Evolutionary conservation across 2,888 invertebrate species (phyloP).

Genomic region (Scaptomyza tumidula): DNA sequence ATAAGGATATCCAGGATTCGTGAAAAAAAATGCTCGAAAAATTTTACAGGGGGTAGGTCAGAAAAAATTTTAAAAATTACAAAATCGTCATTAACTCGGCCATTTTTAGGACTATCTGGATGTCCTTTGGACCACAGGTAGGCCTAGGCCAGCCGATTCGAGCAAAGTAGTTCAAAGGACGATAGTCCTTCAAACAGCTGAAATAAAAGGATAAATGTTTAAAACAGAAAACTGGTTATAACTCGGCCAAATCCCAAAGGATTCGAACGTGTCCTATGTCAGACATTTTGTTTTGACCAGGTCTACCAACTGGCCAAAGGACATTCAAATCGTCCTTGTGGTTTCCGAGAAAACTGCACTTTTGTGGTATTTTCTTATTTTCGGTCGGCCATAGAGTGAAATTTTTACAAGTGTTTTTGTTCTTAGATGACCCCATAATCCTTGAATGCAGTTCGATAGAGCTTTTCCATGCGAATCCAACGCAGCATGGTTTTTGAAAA

Average conservation of each 20-base stretch:
- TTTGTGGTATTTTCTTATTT: neutral
- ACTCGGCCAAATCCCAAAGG: neutral
- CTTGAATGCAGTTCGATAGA: neutral
- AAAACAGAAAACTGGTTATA: neutral
- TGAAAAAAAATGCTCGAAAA: neutral
- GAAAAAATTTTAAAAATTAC: neutral
- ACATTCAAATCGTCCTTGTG: neutral
- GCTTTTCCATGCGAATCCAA: neutral
- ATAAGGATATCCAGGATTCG: neutral
- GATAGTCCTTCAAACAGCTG: neutral
- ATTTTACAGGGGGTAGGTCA: neutral
- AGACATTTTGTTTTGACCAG: neutral
- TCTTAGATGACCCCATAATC: neutral
- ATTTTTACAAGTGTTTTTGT: neutral
- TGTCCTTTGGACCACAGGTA: neutral
- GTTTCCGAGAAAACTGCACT: neutral
- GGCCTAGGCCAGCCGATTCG: no score
- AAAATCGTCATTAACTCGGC: neutral
- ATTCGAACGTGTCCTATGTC: neutral
- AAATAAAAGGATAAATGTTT: neutral
- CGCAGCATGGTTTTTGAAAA: neutral
- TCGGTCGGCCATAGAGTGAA: neutral
- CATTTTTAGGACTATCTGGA: neutral
- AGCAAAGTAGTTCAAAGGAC: neutral
- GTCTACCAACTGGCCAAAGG: neutral